A percentile compares a stretch with the other conserved stretches of the same genome.
phyloP scores from a whole-genome alignment of 2,888 invertebrate genomes.

The Ochropleura plecta region DNA sequence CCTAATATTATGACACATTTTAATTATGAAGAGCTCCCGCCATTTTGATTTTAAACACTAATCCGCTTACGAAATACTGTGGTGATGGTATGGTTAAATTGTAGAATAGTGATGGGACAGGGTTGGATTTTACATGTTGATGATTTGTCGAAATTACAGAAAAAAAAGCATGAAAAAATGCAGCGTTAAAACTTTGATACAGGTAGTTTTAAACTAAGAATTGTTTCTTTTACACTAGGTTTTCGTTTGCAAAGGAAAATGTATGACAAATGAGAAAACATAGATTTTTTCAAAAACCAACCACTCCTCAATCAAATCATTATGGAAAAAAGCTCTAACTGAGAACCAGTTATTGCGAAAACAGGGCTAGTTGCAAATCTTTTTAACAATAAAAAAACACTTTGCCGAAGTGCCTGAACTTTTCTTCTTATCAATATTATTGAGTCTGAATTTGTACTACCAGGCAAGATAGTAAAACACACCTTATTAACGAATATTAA shows the following conservation, averaged over 20 bases:
- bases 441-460: background rate
- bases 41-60: conserved; percentile 87
- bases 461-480: background rate
- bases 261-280: background rate
- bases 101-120: conserved; percentile 75
- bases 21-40: conserved; percentile 81
- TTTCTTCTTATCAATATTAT: background rate
- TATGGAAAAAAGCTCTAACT: background rate
- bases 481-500: too few relatives aligned
- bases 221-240: background rate
- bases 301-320: background rate
- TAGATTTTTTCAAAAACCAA: background rate
- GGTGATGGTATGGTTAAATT: conserved; percentile 78
- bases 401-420: background rate
- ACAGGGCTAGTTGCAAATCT: too few relatives aligned
- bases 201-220: background rate
- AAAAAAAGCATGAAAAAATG: background rate
- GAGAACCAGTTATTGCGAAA: background rate
- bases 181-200: background rate
- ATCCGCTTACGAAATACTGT: conserved; percentile 83
- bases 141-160: background rate
- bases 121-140: conserved; percentile 33
- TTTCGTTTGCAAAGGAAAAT: background rate
- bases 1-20: conserved; percentile 86
- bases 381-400: too few relatives aligned